A percentile compares a stretch with the other conserved stretches of the same genome.
Evolutionary conservation across 2,113 vertebrate genomes (phyloP).

Genomic region (Sorex araneus): DNA sequence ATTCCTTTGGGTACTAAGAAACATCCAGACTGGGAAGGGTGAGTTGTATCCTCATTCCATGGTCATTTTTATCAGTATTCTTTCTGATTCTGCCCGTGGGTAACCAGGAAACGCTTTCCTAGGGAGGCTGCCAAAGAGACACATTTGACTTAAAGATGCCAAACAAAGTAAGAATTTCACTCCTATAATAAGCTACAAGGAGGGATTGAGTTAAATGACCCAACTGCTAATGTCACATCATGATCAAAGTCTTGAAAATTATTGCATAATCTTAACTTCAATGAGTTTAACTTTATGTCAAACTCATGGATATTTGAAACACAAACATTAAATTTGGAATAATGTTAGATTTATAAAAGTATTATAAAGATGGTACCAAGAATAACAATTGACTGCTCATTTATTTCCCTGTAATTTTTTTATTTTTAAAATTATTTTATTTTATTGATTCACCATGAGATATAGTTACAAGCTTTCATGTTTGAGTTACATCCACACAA

Average conservation of each 20-base stretch:
- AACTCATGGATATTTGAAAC: background rate
- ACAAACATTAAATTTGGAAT: constrained; percentile 43
- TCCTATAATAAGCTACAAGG: background rate
- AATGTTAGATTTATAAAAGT: constrained; percentile 36
- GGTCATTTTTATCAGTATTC: background rate
- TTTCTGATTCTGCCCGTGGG: constrained; percentile 22
- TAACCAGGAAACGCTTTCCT: constrained; percentile 6
- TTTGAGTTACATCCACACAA: too few relatives aligned
- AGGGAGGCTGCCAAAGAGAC: constrained; percentile 1
- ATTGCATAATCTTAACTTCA: background rate
- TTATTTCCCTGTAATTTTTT: too few relatives aligned
- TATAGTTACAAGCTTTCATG: too few relatives aligned
- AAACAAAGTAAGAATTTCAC: constrained; percentile 50
- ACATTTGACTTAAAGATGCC: constrained; percentile 24
- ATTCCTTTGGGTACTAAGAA: constrained; percentile 22
- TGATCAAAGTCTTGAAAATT: background rate
- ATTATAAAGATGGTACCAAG: constrained; percentile 6
- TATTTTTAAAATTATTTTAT: too few relatives aligned
- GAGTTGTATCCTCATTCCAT: background rate
- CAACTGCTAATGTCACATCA: constrained; percentile 36
- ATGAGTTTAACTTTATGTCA: background rate
- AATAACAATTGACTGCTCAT: background rate
- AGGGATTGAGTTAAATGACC: constrained; percentile 2
- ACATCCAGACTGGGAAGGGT: background rate
- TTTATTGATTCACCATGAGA: too few relatives aligned